Conservation (phyloP, 2,113 vertebrate genomes). For the Suncus etruscus region DNA sequence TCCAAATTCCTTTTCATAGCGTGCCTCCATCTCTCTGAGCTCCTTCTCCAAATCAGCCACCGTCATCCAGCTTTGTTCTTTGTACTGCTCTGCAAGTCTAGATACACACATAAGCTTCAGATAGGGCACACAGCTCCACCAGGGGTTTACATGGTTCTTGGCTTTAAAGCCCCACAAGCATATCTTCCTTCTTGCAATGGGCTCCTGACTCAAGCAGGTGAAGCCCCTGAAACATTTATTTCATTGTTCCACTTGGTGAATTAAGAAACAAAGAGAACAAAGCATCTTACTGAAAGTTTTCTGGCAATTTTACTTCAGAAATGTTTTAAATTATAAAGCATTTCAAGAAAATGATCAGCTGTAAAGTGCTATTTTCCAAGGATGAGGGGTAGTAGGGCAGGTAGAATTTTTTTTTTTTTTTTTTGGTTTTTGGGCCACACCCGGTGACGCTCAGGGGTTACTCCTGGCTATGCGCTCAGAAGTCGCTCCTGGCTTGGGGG, state of each 20-base stretch:
- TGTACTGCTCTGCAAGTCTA: conserved; percentile 93
- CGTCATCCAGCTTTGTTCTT: conserved; percentile 97
- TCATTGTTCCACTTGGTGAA: background rate
- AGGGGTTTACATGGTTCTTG: background rate
- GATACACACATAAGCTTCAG: conserved; percentile 29
- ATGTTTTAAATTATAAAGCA: too few species aligned
- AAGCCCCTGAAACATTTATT: background rate
- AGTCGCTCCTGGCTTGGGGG: too few species aligned
- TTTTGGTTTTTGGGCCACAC: too few species aligned
- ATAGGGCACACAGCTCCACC: background rate
- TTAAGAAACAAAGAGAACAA: conserved; percentile 21
- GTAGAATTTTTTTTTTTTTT: conserved; percentile 32
- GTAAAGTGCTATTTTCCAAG: conserved; percentile 11
- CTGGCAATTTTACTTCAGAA: background rate
- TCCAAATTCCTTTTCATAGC: conserved; percentile 95
- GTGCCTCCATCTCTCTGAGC: conserved; percentile 96
- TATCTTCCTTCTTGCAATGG: background rate
- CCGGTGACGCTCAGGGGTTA: too few species aligned
- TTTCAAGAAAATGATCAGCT: background rate
- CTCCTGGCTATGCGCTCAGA: too few species aligned
- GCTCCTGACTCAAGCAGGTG: background rate
- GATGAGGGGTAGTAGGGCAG: background rate
- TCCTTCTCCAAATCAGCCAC: conserved; percentile 95
- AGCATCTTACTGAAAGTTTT: conserved; percentile 8
- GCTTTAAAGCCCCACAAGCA: background rate